These are phyloP conservation scores for Brachionus rubens DNA, from an alignment of 1,140 invertebrate species.

Conservation along the genomic window DNA sequence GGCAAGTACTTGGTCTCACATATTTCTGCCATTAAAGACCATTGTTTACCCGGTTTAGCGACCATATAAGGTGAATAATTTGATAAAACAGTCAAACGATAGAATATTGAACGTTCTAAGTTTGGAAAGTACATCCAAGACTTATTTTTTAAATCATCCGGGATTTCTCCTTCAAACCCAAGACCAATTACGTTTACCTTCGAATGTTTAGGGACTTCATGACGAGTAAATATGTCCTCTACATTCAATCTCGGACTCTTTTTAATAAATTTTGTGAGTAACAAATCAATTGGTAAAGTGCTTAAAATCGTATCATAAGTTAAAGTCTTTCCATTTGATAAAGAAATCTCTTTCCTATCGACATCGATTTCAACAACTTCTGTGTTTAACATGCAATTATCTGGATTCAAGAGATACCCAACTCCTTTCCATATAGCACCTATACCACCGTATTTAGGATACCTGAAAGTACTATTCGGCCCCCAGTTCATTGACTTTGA, in stretches of 20 bases:
- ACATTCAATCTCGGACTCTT: neutral
- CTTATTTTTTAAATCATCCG: constrained; percentile 51
- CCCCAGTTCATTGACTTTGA: constrained; percentile 54
- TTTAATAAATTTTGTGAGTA: neutral
- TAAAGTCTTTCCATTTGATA: neutral
- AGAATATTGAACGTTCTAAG: constrained; percentile 52
- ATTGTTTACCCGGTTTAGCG: constrained; percentile 50
- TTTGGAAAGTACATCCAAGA: constrained; percentile 57
- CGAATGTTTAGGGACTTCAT: constrained; percentile 30
- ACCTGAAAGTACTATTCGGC: constrained; percentile 52
- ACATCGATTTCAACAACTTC: constrained; percentile 48
- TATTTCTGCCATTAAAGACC: constrained; percentile 57
- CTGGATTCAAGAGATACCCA: constrained; percentile 50
- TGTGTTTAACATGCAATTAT: constrained; percentile 52
- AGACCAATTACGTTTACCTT: constrained; percentile 54
- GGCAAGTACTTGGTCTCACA: constrained; percentile 50
- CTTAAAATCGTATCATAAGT: neutral
- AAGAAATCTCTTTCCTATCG: constrained; percentile 29
- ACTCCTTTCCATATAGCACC: constrained; percentile 55
- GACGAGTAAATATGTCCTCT: neutral
- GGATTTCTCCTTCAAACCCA: constrained; percentile 52
- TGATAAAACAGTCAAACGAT: constrained; percentile 54
- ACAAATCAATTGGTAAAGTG: constrained; percentile 7
- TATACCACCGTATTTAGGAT: constrained; percentile 55
- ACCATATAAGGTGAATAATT: constrained; percentile 44